These are phyloP conservation scores for Paguma larvata DNA, from an alignment of 2,797 vertebrate species.

Conservation along the genomic window DNA sequence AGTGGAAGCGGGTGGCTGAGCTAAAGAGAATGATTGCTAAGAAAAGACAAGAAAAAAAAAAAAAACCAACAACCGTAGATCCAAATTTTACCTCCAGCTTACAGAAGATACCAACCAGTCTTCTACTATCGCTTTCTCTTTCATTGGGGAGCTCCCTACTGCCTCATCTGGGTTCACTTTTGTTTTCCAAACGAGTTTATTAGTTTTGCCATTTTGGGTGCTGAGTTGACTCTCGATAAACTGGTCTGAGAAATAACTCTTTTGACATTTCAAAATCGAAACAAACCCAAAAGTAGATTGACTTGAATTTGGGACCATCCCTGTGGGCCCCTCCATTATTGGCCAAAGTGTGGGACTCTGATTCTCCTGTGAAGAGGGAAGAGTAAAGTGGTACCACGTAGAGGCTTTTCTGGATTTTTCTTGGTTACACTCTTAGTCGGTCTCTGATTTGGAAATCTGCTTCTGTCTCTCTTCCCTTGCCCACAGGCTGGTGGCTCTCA, in stretches of 20 bases:
- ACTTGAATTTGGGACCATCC: neutral
- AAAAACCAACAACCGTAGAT: neutral
- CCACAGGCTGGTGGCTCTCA: slow-evolving; percentile 97
- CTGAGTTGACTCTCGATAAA: slow-evolving; percentile 8
- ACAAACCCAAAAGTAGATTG: neutral
- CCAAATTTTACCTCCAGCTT: neutral
- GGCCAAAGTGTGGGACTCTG: neutral
- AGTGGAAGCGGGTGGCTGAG: neutral
- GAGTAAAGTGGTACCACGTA: neutral
- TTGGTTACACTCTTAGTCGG: accelerated
- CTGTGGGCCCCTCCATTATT: neutral
- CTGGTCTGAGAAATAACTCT: neutral
- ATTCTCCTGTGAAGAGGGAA: neutral
- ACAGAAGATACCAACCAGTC: neutral
- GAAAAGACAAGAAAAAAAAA: neutral
- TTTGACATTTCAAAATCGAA: slow-evolving; percentile 59
- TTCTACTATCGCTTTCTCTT: neutral
- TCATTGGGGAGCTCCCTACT: neutral
- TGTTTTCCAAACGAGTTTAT: slow-evolving; percentile 57
- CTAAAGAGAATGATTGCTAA: neutral
- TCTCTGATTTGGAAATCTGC: neutral
- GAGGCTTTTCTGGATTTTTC: neutral
- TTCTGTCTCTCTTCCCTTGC: slow-evolving; percentile 71
- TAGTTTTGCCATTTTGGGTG: slow-evolving; percentile 56
- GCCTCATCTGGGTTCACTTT: slow-evolving; percentile 57